Evolutionary conservation across 2,113 vertebrate genomes (phyloP), one percentile per base, ranked within the genome.

Genomic region (Percopsis transmontana): DNA sequence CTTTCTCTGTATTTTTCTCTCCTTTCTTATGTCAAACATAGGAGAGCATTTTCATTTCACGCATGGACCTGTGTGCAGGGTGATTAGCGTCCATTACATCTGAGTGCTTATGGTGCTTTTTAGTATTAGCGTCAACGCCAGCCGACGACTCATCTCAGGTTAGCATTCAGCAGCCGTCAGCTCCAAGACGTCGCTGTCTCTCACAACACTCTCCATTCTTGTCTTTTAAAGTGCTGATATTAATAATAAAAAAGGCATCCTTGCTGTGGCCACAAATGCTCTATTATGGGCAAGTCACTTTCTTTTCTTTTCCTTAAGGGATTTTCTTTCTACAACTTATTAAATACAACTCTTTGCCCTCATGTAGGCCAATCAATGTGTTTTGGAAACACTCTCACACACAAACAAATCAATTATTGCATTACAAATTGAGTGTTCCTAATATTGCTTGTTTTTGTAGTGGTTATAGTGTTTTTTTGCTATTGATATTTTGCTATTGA

Each of bases 21-120:
- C 39, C 12, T 47, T 60, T 16, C 14, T 24, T 40, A n/a, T 62
- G 42, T 70, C 52, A 54, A 50, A 18, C 38, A 47, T 64, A 61
- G 79, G 64, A 67, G 63, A 66, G 60, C 24, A 63, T 65, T 85
- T 89, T 85, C 79, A 83, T 87, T 85, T 88, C 77, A 85, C 52
- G 60, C 73, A 73, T 74, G 64, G 54, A 64, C 14, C 72, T 68
- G 58, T 69, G 62, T 58, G 74, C 72, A 83, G 76, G 68, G 61
- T 77, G 84, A 90, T 87, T 83, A 74, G 48, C 54, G 47, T 63
- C 56, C 51, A 67, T 84, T 83, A 84, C 76, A 80, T 56, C 66
- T 59, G 64, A 70, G 55, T 42, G 66, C 64, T 57, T 39, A 18
- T 76, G 76, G 76, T 77, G 69, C 75, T 71, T 79, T 71, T 79